Percentiles rank a stretch among this genome's conserved stretches.
phyloP scores from a whole-genome alignment of 2,888 invertebrate species.

The Cremastinae sp. region DNA sequence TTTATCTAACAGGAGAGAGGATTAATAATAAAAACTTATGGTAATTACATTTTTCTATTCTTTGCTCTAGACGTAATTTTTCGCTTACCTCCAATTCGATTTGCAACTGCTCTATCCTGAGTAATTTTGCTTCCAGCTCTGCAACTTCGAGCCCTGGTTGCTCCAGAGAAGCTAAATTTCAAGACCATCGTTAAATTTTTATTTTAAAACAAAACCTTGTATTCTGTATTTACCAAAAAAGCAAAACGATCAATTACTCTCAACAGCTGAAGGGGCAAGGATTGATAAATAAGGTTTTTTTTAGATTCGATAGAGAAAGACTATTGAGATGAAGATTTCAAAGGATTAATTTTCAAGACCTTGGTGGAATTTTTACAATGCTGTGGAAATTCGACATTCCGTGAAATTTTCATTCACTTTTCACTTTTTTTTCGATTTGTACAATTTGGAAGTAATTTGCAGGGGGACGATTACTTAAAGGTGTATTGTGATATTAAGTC shows the following conservation, averaged over 20 bases:
- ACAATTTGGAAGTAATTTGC: constrained; percentile 53
- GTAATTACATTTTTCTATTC: background rate
- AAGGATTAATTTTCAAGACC: constrained; percentile 45
- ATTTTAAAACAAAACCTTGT: constrained; percentile 39
- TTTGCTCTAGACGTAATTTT: background rate
- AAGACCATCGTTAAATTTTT: constrained; percentile 69
- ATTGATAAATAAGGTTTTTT: constrained; percentile 38
- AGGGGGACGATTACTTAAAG: constrained; percentile 62
- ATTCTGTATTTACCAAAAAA: constrained; percentile 56
- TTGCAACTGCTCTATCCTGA: constrained; percentile 84
- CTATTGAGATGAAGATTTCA: constrained; percentile 9
- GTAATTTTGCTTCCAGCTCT: constrained; percentile 83
- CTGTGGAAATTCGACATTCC: constrained; percentile 69
- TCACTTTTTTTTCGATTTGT: constrained; percentile 12
- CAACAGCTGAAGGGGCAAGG: constrained; percentile 50
- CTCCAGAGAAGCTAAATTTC: constrained; percentile 73
- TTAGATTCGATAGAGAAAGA: constrained; percentile 39
- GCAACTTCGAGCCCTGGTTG: constrained; percentile 77
- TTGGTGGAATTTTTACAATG: constrained; percentile 67
- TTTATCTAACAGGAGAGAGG: constrained; percentile 82
- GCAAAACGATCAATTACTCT: constrained; percentile 69
- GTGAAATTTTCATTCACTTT: constrained; percentile 63
- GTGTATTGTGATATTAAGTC: constrained; percentile 67
- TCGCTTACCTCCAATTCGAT: constrained; percentile 84
- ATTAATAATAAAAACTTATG: too few species aligned